phyloP scores from a whole-genome alignment of 2,888 invertebrate genomes.

The Deilephila elpenor region DNA sequence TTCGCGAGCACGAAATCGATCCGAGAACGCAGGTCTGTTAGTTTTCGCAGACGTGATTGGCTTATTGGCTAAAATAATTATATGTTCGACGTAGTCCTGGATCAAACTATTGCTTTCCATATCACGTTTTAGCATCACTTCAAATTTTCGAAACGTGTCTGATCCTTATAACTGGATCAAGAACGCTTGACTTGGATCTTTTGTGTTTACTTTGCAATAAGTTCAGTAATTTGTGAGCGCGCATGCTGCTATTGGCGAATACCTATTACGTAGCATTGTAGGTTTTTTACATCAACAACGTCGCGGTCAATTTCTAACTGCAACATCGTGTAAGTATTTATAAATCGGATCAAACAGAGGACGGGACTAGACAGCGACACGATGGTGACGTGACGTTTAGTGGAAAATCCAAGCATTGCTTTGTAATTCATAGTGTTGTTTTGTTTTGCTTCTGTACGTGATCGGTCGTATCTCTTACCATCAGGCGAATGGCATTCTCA shows the following conservation, averaged over 20 bases:
- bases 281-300: background rate
- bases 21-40: background rate
- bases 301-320: no score
- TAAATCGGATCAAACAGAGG: no score
- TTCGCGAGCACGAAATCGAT: background rate
- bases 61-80: conserved; percentile 17
- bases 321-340: no score
- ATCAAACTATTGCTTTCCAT: conserved; percentile 6
- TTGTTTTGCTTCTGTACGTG: no score
- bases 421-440: no score
- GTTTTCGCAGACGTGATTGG: conserved; percentile 2
- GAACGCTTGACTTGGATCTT: background rate
- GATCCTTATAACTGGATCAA: background rate
- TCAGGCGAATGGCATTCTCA: no score
- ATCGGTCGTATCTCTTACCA: no score
- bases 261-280: background rate
- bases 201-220: background rate
- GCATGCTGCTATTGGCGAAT: background rate
- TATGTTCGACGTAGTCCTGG: background rate
- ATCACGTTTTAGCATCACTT: background rate
- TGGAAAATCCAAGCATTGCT: no score
- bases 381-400: no score
- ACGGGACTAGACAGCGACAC: no score
- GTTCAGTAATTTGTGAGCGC: background rate
- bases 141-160: background rate